These are phyloP conservation scores for Crematogaster levior DNA, from an alignment of 2,888 invertebrate species.

Conservation along the genomic window DNA sequence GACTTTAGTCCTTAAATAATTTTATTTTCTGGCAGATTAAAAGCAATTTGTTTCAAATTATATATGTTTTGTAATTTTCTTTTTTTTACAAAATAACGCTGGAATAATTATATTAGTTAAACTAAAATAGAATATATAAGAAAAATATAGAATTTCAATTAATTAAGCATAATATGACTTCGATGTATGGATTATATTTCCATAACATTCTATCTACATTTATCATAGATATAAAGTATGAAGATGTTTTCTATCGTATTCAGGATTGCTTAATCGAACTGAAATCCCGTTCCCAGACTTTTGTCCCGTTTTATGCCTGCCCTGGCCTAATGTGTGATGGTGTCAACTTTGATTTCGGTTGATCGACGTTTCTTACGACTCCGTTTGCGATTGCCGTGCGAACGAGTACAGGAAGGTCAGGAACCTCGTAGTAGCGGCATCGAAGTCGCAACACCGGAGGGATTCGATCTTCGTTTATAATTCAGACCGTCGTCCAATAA, in stretches of 20 bases:
- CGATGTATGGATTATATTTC: not conserved
- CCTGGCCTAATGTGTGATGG: not conserved
- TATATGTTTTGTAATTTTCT: not conserved
- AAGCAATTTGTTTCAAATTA: not conserved
- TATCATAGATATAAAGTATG: not conserved
- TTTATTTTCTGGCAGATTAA: not conserved
- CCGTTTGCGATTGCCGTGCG: constrained; percentile 55
- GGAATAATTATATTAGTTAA: not conserved
- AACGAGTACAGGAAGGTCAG: constrained; percentile 65
- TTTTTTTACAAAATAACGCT: not conserved
- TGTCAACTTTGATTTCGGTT: constrained; percentile 28
- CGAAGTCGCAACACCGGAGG: constrained; percentile 69
- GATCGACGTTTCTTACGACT: not conserved
- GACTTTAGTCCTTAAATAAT: not conserved
- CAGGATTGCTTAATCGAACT: not conserved
- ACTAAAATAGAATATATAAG: not conserved
- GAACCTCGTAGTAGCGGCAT: constrained; percentile 55
- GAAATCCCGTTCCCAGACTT: not conserved
- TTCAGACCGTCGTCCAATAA: constrained; percentile 82
- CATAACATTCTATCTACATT: not conserved
- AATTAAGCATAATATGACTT: not conserved
- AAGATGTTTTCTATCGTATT: not conserved
- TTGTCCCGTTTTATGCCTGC: not conserved
- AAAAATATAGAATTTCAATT: not conserved
- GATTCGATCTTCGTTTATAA: constrained; percentile 79